These are phyloP conservation scores for Telmatochromis sp. DNA, from an alignment of 2,113 vertebrate species.

Conservation along the genomic window DNA sequence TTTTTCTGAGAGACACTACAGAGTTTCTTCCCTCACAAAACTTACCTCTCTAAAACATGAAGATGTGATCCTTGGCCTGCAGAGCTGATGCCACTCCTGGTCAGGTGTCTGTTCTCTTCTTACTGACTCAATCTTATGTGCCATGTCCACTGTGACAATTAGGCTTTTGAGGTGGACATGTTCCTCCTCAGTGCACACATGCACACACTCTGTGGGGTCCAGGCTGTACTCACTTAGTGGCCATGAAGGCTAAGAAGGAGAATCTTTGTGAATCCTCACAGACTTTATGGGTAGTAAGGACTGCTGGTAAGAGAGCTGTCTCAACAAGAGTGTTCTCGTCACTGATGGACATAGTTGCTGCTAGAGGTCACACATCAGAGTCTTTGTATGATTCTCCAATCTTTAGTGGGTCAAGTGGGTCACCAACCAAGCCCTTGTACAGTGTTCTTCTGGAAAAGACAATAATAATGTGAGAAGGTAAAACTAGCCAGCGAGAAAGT, in stretches of 20 bases:
- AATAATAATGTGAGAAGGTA: not conserved
- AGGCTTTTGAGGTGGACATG: not conserved
- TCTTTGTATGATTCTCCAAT: not conserved
- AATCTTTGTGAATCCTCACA: not conserved
- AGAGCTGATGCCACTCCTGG: not conserved
- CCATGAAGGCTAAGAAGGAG: not conserved
- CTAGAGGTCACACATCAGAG: not conserved
- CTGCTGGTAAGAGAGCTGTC: not conserved
- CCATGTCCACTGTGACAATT: not conserved
- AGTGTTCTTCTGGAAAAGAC: not conserved
- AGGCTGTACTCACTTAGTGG: not conserved
- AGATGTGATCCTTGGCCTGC: not conserved
- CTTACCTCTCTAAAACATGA: not conserved
- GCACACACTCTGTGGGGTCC: not conserved
- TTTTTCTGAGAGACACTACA: not conserved
- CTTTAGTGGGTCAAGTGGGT: not conserved
- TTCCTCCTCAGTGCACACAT: not conserved
- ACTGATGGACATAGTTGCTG: not conserved
- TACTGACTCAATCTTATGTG: not conserved
- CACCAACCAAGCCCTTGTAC: not conserved
- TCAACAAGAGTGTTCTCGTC: not conserved
- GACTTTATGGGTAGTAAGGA: not conserved
- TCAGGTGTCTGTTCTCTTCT: not conserved
- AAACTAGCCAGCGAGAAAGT: not conserved
- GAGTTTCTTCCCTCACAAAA: not conserved